phyloP scores from a whole-genome alignment of 2,113 vertebrate species.

The Podarcis cretensis region DNA sequence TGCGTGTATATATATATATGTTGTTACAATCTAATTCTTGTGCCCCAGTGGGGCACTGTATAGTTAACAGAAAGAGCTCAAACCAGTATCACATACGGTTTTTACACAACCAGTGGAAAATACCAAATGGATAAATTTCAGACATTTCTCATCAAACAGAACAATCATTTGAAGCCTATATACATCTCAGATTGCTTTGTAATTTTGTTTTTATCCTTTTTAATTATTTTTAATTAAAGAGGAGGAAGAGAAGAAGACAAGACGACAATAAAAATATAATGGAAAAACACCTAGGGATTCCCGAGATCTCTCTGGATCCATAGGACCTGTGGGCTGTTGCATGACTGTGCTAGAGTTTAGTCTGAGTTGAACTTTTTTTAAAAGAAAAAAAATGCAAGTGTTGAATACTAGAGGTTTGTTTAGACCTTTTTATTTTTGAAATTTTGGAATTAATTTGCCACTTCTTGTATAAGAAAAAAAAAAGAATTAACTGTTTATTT shows the following conservation, averaged over 20 bases:
- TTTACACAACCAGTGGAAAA: slow-evolving; percentile 61
- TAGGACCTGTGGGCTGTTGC: slow-evolving; percentile 77
- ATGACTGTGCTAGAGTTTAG: slow-evolving; percentile 86
- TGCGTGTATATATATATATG: slow-evolving; percentile 64
- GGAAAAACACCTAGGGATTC: slow-evolving; percentile 43
- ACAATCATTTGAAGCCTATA: slow-evolving; percentile 68
- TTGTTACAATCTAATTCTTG: slow-evolving; percentile 76
- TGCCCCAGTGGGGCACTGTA: slow-evolving; percentile 80
- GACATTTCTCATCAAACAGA: slow-evolving; percentile 57
- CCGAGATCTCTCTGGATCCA: slow-evolving; percentile 59
- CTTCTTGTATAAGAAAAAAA: slow-evolving; percentile 60
- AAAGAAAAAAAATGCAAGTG: slow-evolving; percentile 73
- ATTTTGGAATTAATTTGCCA: slow-evolving; percentile 71
- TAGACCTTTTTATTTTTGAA: slow-evolving; percentile 74
- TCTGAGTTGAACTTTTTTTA: slow-evolving; percentile 82
- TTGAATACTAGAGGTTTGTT: slow-evolving; percentile 79
- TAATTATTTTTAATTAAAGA: slow-evolving; percentile 52
- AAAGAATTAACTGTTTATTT: slow-evolving; percentile 67
- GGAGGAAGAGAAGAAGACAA: slow-evolving; percentile 53
- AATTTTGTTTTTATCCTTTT: slow-evolving; percentile 66
- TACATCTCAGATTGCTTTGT: slow-evolving; percentile 59
- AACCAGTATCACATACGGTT: slow-evolving; percentile 62
- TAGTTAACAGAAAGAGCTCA: slow-evolving; percentile 70
- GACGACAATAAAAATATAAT: slow-evolving; percentile 37
- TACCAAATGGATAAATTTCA: slow-evolving; percentile 62